These are phyloP conservation scores for Merodon equestris DNA, from an alignment of 2,888 invertebrate genomes.

Conservation along the genomic window DNA sequence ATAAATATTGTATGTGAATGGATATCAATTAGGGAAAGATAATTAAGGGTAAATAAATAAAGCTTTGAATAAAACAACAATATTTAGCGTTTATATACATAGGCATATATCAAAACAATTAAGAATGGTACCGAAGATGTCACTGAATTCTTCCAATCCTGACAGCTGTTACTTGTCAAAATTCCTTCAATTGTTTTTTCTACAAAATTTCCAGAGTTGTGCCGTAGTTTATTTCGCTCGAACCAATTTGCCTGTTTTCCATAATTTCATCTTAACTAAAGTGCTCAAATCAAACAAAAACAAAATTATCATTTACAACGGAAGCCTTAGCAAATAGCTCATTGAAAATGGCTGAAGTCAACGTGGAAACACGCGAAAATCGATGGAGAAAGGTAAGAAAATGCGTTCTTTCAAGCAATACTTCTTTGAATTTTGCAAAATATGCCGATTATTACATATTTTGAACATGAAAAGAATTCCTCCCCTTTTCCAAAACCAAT, in stretches of 20 bases:
- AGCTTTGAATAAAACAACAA: too few species aligned
- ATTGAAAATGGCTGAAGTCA: constrained; percentile 65
- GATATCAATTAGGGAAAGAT: too few species aligned
- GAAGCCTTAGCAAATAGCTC: constrained; percentile 42
- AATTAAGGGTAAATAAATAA: too few species aligned
- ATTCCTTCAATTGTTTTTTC: constrained; percentile 34
- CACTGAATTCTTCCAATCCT: constrained; percentile 1
- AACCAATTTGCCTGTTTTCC: neutral
- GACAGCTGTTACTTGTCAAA: constrained; percentile 56
- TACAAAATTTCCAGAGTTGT: constrained; percentile 25
- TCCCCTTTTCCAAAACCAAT: neutral
- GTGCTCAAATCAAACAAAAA: neutral
- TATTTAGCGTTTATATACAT: too few species aligned
- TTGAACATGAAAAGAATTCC: constrained; percentile 6
- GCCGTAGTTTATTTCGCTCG: constrained; percentile 39
- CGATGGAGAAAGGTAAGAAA: constrained; percentile 70
- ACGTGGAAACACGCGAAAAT: constrained; percentile 68
- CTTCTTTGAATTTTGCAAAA: constrained; percentile 6
- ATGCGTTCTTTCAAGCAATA: neutral
- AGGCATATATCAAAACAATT: too few species aligned
- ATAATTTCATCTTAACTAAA: too few species aligned
- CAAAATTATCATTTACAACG: constrained; percentile 21
- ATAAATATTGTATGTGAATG: too few species aligned
- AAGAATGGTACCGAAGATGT: neutral
- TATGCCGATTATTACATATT: neutral